A percentile compares a stretch with the other conserved stretches of the same genome.
Conservation (phyloP, 2,888 invertebrate species). For the Coecobrya sp. region DNA sequence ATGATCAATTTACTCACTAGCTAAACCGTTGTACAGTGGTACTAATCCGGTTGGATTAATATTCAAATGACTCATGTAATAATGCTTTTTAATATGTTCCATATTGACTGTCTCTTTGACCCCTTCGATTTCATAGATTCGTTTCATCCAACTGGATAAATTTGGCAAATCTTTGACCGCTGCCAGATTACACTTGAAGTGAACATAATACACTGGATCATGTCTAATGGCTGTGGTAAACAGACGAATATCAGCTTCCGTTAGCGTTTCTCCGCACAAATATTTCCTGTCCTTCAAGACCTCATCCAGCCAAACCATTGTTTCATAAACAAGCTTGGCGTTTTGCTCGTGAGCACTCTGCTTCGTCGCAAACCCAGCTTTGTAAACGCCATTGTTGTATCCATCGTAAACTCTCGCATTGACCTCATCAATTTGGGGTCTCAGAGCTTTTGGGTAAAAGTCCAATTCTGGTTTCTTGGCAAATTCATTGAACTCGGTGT, state of each 20-base stretch:
- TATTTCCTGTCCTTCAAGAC: slow-evolving; percentile 70
- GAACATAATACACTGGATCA: slow-evolving; percentile 84
- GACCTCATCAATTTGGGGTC: slow-evolving; percentile 79
- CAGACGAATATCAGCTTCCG: slow-evolving; percentile 84
- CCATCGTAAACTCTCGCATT: slow-evolving; percentile 81
- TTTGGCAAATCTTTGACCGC: slow-evolving; percentile 79
- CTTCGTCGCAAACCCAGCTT: slow-evolving; percentile 83
- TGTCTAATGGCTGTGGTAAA: slow-evolving; percentile 82
- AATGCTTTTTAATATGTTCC: slow-evolving; percentile 85
- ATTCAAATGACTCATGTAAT: slow-evolving; percentile 82
- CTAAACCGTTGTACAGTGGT: slow-evolving; percentile 81
- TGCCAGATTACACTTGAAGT: slow-evolving; percentile 84
- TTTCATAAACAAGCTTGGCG: slow-evolving; percentile 77
- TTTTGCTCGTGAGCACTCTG: slow-evolving; percentile 82
- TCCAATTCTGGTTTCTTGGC: slow-evolving; percentile 81
- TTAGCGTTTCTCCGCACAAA: slow-evolving; percentile 80
- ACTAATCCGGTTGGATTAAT: slow-evolving; percentile 83
- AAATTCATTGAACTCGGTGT: slow-evolving; percentile 82
- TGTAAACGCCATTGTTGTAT: slow-evolving; percentile 84
- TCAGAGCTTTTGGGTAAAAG: slow-evolving; percentile 76
- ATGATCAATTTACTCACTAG: neutral
- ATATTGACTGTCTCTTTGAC: slow-evolving; percentile 83
- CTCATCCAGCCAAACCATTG: slow-evolving; percentile 79
- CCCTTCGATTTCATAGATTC: slow-evolving; percentile 69
- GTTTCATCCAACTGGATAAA: slow-evolving; percentile 81